A percentile compares a stretch with the other conserved stretches of the same genome.
These are phyloP conservation scores for Centropus unirufus DNA, from an alignment of 2,113 vertebrate species.

Conservation along the genomic window DNA sequence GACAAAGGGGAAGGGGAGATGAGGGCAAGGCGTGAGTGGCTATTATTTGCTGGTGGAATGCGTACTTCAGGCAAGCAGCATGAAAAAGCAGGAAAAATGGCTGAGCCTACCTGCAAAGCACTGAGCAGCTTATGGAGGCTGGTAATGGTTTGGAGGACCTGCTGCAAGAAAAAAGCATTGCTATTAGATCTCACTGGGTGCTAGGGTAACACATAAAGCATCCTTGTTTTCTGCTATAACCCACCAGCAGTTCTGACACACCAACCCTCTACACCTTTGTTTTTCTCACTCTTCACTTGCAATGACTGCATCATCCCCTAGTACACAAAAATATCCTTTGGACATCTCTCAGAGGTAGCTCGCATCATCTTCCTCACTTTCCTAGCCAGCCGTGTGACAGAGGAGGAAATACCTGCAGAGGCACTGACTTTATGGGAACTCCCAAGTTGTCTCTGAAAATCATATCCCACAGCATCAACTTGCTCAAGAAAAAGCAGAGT, in stretches of 20 bases:
- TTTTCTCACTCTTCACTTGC: background rate
- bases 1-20: background rate
- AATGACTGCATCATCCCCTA: background rate
- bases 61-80: background rate
- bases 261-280: background rate
- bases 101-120: constrained; percentile 85
- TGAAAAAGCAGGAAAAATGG: background rate
- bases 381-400: background rate
- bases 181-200: constrained; percentile 10
- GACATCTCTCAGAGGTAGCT: background rate
- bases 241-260: background rate
- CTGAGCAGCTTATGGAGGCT: constrained; percentile 89
- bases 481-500: background rate
- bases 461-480: background rate
- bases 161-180: constrained; percentile 66
- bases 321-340: background rate
- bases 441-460: background rate
- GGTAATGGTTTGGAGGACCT: constrained; percentile 87
- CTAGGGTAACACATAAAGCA: background rate
- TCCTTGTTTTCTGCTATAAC: background rate
- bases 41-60: background rate
- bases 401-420: background rate
- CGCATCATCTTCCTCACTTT: background rate
- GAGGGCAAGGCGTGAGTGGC: accelerated
- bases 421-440: background rate